Conservation (phyloP, 2,113 vertebrate genomes). For the Okapia johnstoni region DNA sequence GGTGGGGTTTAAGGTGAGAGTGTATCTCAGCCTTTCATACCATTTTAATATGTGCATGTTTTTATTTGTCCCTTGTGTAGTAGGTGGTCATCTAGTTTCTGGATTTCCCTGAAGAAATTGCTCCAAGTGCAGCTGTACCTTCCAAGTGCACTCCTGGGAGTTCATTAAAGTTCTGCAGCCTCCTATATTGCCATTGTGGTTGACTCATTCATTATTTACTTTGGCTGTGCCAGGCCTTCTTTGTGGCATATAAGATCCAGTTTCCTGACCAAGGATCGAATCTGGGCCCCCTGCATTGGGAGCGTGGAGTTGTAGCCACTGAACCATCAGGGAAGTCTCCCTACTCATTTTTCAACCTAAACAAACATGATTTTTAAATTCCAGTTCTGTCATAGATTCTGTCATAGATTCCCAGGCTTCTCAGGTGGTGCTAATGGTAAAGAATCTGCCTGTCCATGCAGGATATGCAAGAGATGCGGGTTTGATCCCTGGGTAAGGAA, state of each 20-base stretch:
- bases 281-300: not conserved
- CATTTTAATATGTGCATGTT: not conserved
- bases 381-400: not conserved
- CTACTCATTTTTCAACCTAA: not conserved
- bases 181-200: not conserved
- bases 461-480: not conserved
- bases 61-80: not conserved
- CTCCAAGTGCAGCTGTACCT: not conserved
- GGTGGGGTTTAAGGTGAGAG: not conserved
- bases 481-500: not conserved
- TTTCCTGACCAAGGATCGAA: not conserved
- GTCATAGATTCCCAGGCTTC: not conserved
- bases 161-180: not conserved
- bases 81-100: not conserved
- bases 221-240: not conserved
- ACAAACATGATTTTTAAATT: not conserved
- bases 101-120: not conserved
- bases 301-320: not conserved
- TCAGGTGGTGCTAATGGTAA: not conserved
- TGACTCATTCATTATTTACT: not conserved
- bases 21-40: not conserved
- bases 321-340: not conserved
- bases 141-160: not conserved
- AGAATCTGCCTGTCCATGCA: not conserved
- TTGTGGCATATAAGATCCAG: not conserved